These are phyloP conservation scores for Chaetorhynchus papuensis DNA, from an alignment of 2,113 vertebrate genomes.

Conservation along the genomic window DNA sequence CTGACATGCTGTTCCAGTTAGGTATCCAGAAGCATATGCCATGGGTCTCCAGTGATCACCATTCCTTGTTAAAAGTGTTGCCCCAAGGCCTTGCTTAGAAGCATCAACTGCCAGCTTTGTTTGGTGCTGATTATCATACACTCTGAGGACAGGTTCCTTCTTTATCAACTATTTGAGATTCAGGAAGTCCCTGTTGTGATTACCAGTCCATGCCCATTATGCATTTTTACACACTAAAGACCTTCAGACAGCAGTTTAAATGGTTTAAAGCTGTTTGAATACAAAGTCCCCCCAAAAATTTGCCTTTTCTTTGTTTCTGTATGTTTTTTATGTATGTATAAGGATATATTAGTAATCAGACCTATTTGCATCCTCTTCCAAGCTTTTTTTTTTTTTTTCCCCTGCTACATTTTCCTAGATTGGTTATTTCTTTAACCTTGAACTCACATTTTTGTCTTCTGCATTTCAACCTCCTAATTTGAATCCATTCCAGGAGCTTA, in stretches of 20 bases:
- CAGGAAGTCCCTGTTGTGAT: conserved; percentile 57
- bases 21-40: conserved; percentile 42
- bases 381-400: background rate
- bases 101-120: conserved; percentile 46
- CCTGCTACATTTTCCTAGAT: background rate
- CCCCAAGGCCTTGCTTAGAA: conserved; percentile 62
- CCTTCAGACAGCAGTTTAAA: conserved; percentile 34
- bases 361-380: background rate
- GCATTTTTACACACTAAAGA: conserved; percentile 38
- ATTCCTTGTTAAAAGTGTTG: conserved; percentile 55
- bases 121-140: conserved; percentile 56
- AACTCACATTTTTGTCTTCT: conserved; percentile 13
- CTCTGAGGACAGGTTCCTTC: conserved; percentile 40
- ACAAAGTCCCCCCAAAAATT: background rate
- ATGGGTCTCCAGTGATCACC: conserved; percentile 56
- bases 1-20: conserved; percentile 43
- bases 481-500: background rate
- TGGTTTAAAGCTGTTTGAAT: conserved; percentile 17
- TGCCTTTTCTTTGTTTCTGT: background rate
- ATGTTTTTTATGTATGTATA: background rate
- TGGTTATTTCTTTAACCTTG: conserved; percentile 44
- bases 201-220: conserved; percentile 26
- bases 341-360: background rate
- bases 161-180: conserved; percentile 53
- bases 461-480: background rate